These are phyloP conservation scores for Diaperis boleti DNA, from an alignment of 2,888 invertebrate genomes.

Conservation along the genomic window DNA sequence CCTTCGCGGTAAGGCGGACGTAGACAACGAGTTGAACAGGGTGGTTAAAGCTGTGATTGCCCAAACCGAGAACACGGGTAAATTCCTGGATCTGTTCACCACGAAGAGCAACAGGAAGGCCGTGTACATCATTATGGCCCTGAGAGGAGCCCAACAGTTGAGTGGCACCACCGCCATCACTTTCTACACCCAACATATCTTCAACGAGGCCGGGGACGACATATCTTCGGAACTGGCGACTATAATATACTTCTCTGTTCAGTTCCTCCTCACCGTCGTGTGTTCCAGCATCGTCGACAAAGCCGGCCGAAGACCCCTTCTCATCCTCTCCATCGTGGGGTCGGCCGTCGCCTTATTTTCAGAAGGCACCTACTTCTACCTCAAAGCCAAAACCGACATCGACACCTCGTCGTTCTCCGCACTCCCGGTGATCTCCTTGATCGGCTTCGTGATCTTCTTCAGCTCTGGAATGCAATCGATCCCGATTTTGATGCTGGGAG, in stretches of 20 bases:
- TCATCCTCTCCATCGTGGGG: slow-evolving; percentile 67
- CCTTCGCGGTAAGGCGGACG: slow-evolving; percentile 35
- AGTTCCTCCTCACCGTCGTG: slow-evolving; percentile 69
- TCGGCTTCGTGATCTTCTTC: slow-evolving; percentile 69
- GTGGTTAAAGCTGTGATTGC: slow-evolving; percentile 30
- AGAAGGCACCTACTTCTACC: slow-evolving; percentile 65
- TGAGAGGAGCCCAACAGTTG: slow-evolving; percentile 63
- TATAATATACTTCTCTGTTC: slow-evolving; percentile 65
- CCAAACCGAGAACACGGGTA: slow-evolving; percentile 31
- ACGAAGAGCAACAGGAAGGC: slow-evolving; percentile 37
- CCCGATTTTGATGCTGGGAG: slow-evolving; percentile 68
- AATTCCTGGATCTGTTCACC: slow-evolving; percentile 35
- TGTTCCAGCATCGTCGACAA: slow-evolving; percentile 72
- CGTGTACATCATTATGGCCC: slow-evolving; percentile 20
- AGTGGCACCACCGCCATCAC: slow-evolving; percentile 75
- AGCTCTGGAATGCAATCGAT: slow-evolving; percentile 68
- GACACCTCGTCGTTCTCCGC: slow-evolving; percentile 60
- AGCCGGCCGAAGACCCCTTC: slow-evolving; percentile 68
- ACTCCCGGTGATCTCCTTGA: slow-evolving; percentile 65
- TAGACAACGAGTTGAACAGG: slow-evolving; percentile 34
- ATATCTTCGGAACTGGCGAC: slow-evolving; percentile 61
- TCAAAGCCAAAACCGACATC: slow-evolving; percentile 59
- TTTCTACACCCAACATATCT: slow-evolving; percentile 71
- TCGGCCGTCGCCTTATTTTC: slow-evolving; percentile 63
- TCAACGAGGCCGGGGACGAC: slow-evolving; percentile 63